Percentiles rank a stretch among this genome's conserved stretches.
phyloP scores from a whole-genome alignment of 2,113 vertebrate genomes.

The Urocitellus parryii region DNA sequence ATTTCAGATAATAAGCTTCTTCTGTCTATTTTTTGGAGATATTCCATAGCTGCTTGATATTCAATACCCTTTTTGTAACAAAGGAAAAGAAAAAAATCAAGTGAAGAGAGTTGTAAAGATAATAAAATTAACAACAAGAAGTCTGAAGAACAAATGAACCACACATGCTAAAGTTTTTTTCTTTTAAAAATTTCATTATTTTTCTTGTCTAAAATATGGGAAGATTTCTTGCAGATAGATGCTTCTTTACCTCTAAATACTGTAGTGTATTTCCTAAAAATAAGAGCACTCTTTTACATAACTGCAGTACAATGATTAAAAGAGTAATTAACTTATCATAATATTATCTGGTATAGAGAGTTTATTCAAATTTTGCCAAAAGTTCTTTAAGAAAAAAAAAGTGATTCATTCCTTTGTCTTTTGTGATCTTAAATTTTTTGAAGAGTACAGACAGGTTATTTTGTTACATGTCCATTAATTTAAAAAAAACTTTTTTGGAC shows the following conservation, averaged over 20 bases:
- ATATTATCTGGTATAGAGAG: neutral
- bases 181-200: neutral
- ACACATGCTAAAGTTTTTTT: neutral
- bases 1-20: conserved; percentile 82
- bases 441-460: neutral
- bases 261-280: neutral
- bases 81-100: conserved; percentile 65
- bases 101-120: neutral
- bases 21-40: conserved; percentile 91
- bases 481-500: neutral
- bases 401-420: neutral
- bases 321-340: neutral
- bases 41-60: conserved; percentile 90
- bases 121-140: neutral
- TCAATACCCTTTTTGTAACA: conserved; percentile 86
- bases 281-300: neutral
- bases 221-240: neutral
- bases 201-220: neutral
- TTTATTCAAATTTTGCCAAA: conserved; percentile 2
- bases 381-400: neutral
- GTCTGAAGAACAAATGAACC: neutral
- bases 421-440: neutral
- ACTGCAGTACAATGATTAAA: neutral
- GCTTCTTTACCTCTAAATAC: neutral
- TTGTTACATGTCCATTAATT: neutral